Evolutionary conservation across 2,113 vertebrate genomes (phyloP).

Genomic region (Bettongia penicillata): DNA sequence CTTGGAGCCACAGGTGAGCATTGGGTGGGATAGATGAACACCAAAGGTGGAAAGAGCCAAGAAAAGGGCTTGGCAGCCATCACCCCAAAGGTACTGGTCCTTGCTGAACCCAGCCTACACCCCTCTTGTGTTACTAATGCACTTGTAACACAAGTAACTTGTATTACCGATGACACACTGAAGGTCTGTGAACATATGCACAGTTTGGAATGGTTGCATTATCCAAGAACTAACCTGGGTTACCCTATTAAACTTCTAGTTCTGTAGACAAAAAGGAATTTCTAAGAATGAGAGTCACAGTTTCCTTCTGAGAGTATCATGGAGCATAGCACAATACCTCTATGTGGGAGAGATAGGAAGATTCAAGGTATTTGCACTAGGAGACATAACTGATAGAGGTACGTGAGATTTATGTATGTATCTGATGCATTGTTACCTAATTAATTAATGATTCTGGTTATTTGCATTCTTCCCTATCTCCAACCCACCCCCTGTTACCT

Average conservation of each 20-base stretch:
- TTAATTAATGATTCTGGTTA: neutral
- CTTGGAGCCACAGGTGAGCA: too few relatives aligned
- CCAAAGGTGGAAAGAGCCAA: too few relatives aligned
- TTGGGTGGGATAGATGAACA: too few relatives aligned
- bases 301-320: neutral
- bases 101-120: too few relatives aligned
- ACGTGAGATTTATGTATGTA: neutral
- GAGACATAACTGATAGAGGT: neutral
- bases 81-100: too few relatives aligned
- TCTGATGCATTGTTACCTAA: neutral
- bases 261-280: conserved; percentile 38
- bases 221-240: conserved; percentile 33
- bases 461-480: neutral
- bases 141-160: too few relatives aligned
- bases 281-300: neutral
- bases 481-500: neutral
- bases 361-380: neutral
- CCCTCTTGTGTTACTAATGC: too few relatives aligned
- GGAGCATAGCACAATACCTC: neutral
- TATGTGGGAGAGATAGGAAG: neutral
- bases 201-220: neutral
- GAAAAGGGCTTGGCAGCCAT: too few relatives aligned
- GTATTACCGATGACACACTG: too few relatives aligned
- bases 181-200: neutral
- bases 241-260: neutral